A percentile compares a stretch with the other conserved stretches of the same genome.
Evolutionary conservation across 2,888 invertebrate genomes (phyloP).

Genomic region (Epiblema foenella): DNA sequence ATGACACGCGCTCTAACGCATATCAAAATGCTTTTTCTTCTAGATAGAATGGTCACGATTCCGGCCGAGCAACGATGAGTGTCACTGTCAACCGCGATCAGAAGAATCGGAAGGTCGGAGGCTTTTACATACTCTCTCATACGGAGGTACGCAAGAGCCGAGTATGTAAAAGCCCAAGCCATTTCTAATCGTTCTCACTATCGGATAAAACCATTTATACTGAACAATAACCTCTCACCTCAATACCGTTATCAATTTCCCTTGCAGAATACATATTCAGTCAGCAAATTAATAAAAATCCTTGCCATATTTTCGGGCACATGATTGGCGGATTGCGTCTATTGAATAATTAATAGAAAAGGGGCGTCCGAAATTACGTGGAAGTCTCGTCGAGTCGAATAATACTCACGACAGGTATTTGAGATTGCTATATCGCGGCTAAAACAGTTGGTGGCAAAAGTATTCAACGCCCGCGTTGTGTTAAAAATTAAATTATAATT

Average conservation of each 20-base stretch:
- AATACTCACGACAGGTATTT: constrained; percentile 29
- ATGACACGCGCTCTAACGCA: no score
- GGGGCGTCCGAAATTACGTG: constrained; percentile 65
- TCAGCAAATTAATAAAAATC: constrained; percentile 64
- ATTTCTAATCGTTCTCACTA: background rate
- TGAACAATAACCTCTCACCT: background rate
- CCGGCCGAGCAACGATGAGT: no score
- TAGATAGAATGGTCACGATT: no score
- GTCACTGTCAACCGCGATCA: no score
- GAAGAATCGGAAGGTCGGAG: no score
- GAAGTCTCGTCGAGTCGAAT: constrained; percentile 51
- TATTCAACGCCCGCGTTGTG: constrained; percentile 4
- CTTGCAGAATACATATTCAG: constrained; percentile 55
- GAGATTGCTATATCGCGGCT: constrained; percentile 3
- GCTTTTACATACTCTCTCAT: no score
- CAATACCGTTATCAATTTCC: constrained; percentile 31
- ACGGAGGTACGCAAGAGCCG: no score
- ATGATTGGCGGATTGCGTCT: constrained; percentile 60
- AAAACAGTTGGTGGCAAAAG: constrained; percentile 9
- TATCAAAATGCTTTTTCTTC: no score
- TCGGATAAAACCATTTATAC: background rate
- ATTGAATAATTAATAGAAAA: constrained; percentile 75
- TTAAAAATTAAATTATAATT: constrained; percentile 60
- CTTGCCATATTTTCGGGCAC: constrained; percentile 59
- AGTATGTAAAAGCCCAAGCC: no score